Evolutionary conservation across 2,113 vertebrate species (phyloP).

Genomic region (Mobula hypostoma): DNA sequence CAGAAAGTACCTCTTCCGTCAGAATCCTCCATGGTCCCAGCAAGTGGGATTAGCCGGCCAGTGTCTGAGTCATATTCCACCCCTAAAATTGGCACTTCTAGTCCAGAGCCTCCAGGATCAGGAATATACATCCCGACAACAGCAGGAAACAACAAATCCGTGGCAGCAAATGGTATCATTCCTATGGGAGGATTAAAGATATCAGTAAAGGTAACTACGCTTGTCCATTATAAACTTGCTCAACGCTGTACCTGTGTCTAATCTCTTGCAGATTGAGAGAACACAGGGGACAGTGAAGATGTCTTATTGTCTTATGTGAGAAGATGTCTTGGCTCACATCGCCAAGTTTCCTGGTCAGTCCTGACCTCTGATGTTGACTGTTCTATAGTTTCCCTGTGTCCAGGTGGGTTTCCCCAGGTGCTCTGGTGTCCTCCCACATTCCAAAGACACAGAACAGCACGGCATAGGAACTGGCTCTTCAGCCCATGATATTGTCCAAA

Average conservation of each 20-base stretch:
- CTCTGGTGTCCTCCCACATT: too few species aligned
- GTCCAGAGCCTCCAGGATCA: constrained; percentile 70
- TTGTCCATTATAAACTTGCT: background rate
- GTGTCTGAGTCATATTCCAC: constrained; percentile 57
- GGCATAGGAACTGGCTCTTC: too few species aligned
- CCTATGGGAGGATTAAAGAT: constrained; percentile 52
- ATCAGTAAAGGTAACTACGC: background rate
- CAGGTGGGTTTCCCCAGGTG: too few species aligned
- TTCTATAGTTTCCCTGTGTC: too few species aligned
- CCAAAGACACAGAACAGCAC: too few species aligned
- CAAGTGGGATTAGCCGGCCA: constrained; percentile 54
- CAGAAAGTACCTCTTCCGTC: constrained; percentile 64
- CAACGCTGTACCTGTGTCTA: background rate
- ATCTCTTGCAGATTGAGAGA: background rate
- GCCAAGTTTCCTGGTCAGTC: too few species aligned
- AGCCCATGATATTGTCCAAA: too few species aligned
- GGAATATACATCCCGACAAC: constrained; percentile 78
- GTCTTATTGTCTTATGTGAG: too few species aligned
- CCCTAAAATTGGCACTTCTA: constrained; percentile 75
- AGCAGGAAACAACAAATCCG: constrained; percentile 59
- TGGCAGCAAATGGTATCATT: constrained; percentile 59
- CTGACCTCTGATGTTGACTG: too few species aligned
- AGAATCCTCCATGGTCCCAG: constrained; percentile 78
- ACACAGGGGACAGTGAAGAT: too few species aligned
- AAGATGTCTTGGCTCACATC: too few species aligned